Percentiles rank a stretch among this genome's conserved stretches.
Conservation (phyloP, 2,888 invertebrate genomes). For the Caenorhabditis sp. region DNA sequence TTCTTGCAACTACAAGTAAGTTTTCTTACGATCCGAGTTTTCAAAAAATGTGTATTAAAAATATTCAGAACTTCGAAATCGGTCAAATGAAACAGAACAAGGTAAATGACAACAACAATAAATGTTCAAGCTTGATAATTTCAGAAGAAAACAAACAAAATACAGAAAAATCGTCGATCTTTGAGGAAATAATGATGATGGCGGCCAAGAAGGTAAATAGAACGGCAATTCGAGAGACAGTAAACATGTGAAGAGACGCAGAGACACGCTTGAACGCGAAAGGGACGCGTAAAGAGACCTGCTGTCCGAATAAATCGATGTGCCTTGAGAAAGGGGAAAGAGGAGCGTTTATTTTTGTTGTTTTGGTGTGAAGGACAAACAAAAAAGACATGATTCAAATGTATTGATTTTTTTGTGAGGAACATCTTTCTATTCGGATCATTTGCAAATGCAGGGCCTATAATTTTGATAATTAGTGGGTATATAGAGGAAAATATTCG, state of each 20-base stretch:
- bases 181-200: constrained; percentile 37
- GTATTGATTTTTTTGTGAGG: no score
- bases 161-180: constrained; percentile 2
- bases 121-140: background rate
- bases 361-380: no score
- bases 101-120: background rate
- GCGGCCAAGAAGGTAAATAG: constrained; percentile 28
- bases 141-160: constrained; percentile 1
- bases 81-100: background rate
- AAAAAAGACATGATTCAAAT: no score
- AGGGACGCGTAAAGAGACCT: background rate
- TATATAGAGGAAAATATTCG: no score
- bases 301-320: background rate
- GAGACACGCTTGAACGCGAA: background rate
- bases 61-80: constrained; percentile 13
- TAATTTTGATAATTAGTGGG: no score
- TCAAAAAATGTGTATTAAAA: background rate
- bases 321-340: background rate
- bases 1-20: constrained; percentile 32
- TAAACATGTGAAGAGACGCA: background rate
- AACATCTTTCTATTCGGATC: no score
- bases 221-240: background rate
- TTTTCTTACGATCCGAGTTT: no score
- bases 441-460: no score
- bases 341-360: no score